Evolutionary conservation across 2,888 invertebrate species (phyloP).

Genomic region (Callimorpha dominula): DNA sequence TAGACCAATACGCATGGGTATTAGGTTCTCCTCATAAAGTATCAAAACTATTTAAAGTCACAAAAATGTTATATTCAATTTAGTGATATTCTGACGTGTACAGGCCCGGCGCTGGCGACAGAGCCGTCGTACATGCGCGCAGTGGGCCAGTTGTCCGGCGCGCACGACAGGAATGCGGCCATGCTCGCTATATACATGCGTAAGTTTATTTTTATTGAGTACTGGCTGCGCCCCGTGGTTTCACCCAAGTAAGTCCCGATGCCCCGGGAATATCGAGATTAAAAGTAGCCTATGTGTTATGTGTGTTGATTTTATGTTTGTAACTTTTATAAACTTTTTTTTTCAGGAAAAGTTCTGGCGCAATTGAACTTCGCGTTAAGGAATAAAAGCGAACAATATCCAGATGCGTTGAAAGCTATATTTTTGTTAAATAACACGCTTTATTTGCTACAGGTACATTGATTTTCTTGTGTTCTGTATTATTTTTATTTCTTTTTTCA

Average conservation of each 20-base stretch:
- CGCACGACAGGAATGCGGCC: constrained; percentile 77
- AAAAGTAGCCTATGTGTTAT: too few relatives aligned
- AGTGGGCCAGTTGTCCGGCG: constrained; percentile 57
- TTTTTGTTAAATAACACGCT: constrained; percentile 98
- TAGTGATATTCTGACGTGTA: neutral
- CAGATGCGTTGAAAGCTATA: constrained; percentile 95
- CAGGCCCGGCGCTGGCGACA: constrained; percentile 71
- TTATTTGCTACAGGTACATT: constrained; percentile 92
- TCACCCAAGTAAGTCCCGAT: too few relatives aligned
- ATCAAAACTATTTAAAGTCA: too few relatives aligned
- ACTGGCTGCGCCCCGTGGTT: neutral
- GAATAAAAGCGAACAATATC: constrained; percentile 97
- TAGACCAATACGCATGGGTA: too few relatives aligned
- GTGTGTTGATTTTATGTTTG: neutral
- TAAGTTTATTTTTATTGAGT: constrained; percentile 73
- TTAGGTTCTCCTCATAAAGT: too few relatives aligned
- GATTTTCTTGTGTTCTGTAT: too few relatives aligned
- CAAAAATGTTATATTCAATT: too few relatives aligned
- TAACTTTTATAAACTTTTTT: neutral
- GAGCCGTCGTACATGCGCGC: constrained; percentile 76
- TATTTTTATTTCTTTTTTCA: neutral
- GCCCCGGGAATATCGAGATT: too few relatives aligned
- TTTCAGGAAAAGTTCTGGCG: constrained; percentile 93
- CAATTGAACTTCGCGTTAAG: constrained; percentile 96
- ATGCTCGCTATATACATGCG: constrained; percentile 94